These are phyloP conservation scores for Zophobas atratus DNA, from an alignment of 1,140 invertebrate species.

Conservation along the genomic window DNA sequence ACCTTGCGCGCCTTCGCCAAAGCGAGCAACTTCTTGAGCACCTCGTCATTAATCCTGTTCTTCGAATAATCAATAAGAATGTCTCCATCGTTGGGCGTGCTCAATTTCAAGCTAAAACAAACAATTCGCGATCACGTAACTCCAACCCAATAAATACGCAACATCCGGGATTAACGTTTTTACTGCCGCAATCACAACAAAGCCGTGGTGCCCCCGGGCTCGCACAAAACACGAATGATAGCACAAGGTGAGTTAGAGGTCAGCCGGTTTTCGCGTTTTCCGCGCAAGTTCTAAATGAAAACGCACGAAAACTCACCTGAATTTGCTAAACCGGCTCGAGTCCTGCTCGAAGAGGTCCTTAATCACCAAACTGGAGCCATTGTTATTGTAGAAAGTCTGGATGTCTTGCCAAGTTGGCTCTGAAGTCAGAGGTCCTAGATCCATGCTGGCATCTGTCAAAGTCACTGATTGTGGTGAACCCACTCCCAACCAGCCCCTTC, in stretches of 20 bases:
- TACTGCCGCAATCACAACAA: background rate
- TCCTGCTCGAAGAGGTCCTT: constrained; percentile 84
- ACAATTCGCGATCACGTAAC: constrained; percentile 55
- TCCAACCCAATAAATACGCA: background rate
- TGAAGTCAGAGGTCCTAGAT: constrained; percentile 69
- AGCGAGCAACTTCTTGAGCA: constrained; percentile 82
- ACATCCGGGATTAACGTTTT: too few species aligned
- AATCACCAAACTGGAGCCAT: constrained; percentile 82
- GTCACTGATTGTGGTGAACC: constrained; percentile 9
- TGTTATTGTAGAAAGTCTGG: constrained; percentile 78
- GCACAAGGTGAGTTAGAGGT: constrained; percentile 62
- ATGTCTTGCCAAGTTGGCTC: constrained; percentile 82
- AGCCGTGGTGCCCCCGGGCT: background rate
- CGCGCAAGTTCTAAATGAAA: constrained; percentile 34
- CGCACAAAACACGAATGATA: background rate
- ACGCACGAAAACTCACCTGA: constrained; percentile 76
- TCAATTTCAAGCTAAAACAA: constrained; percentile 78
- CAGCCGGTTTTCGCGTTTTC: constrained; percentile 12
- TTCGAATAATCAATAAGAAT: constrained; percentile 98
- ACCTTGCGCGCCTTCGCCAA: constrained; percentile 89
- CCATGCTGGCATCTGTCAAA: constrained; percentile 45
- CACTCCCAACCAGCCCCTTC: background rate
- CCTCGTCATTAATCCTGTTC: constrained; percentile 89
- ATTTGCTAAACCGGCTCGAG: constrained; percentile 84
- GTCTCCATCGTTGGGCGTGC: constrained; percentile 87